These are phyloP conservation scores for Montipora foliosa DNA, from an alignment of 64 coral and sea anemone genomes.

Conservation along the genomic window DNA sequence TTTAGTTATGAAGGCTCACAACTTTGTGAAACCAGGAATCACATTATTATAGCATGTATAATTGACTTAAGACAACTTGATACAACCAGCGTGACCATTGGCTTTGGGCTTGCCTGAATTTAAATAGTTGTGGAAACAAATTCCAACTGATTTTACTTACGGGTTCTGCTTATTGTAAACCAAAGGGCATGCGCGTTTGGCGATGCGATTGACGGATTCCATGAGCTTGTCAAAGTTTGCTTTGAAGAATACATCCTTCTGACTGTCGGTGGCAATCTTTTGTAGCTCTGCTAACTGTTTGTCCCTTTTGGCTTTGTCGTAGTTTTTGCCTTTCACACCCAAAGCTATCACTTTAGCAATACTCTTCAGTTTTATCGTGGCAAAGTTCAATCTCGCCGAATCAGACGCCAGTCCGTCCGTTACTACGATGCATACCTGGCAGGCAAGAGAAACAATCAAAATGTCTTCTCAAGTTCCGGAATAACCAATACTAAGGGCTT, in stretches of 20 bases:
- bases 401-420: background rate
- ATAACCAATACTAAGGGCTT: no score
- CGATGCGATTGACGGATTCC: background rate
- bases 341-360: background rate
- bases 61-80: no score
- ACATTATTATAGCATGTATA: no score
- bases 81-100: no score
- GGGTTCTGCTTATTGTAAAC: background rate
- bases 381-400: background rate
- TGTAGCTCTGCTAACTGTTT: background rate
- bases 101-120: no score
- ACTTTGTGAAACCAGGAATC: no score
- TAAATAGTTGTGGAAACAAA: background rate
- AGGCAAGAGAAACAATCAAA: background rate
- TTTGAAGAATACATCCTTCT: background rate
- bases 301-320: background rate
- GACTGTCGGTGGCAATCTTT: background rate
- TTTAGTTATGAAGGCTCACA: no score
- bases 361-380: background rate
- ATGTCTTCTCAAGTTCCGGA: no score
- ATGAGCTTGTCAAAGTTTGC: background rate
- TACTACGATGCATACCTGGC: background rate
- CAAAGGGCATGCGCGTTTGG: slow-evolving; percentile 6
- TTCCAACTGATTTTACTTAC: background rate
- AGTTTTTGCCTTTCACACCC: slow-evolving; percentile 9